These are phyloP conservation scores for Paguma larvata DNA, from an alignment of 2,797 vertebrate genomes.

Conservation along the genomic window DNA sequence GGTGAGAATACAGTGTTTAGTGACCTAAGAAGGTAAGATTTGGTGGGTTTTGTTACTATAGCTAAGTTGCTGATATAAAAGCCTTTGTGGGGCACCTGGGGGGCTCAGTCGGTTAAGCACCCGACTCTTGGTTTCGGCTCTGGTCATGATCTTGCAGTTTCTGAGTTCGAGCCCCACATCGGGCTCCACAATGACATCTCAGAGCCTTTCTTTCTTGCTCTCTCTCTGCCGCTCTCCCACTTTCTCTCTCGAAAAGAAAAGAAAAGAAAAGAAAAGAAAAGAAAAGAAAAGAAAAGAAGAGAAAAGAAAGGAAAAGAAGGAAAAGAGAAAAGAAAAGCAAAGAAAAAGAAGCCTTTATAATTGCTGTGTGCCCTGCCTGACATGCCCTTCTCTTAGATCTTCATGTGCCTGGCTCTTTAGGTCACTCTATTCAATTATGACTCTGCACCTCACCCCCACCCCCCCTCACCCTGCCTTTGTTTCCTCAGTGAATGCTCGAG, in stretches of 20 bases:
- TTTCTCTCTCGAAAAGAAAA: no score
- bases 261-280: no score
- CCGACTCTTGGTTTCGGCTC: no score
- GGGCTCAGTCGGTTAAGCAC: no score
- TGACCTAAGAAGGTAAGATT: background rate
- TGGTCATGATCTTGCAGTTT: no score
- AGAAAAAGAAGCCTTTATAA: background rate
- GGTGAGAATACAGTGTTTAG: background rate
- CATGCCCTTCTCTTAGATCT: background rate
- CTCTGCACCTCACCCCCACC: background rate
- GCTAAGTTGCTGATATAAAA: background rate
- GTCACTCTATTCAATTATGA: background rate
- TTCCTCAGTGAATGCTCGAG: background rate
- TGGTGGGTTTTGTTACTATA: background rate
- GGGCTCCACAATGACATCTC: no score
- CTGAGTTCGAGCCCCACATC: accelerated
- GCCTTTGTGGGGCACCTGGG: background rate
- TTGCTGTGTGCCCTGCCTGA: background rate
- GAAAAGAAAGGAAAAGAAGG: no score
- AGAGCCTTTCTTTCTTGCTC: no score
- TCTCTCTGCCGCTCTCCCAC: no score
- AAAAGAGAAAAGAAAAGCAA: no score
- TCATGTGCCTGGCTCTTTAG: background rate
- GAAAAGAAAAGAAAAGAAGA: no score
- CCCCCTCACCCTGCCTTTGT: background rate